Evolutionary conservation across 2,113 vertebrate genomes (phyloP), one percentile per base, ranked within the genome.

Genomic region (Nyctibius bracteatus): DNA sequence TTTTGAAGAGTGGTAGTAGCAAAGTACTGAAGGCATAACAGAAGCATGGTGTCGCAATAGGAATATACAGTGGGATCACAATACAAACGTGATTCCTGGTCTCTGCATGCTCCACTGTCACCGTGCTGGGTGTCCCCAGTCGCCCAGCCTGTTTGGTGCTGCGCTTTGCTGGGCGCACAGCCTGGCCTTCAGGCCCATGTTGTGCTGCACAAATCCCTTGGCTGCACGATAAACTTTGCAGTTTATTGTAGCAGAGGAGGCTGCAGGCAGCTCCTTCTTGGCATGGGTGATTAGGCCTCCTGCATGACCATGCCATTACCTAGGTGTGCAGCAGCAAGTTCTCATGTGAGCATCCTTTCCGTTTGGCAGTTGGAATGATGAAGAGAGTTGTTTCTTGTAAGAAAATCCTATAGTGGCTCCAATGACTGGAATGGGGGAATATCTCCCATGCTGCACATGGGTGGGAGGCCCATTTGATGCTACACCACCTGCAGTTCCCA

Each of bases 221-320:
- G 24, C 57, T 2, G 0, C 37, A 7, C 30, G 74, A 41, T 54
- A 41, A 74, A 35, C 12, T 47, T 52, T 44, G 44, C 44, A 58
- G 33, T 9, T 73, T 1, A 58, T 66, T 59, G 39, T 14, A 25
- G 52, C 10, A 52, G 44, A 58, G 63, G n/a, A 62, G 15, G 14
- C 49, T 43, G 49, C 65, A 63, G 65, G 41, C 72, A 71, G 43
- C 25, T 63, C 18, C 35, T 35, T 78, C 57, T 37, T 28, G 35
- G 22, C 47, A 21, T 18, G 33, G 14, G 46, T n/a, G 12, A 31
- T 55, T 5, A 23, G 61, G 17, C 24, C 23, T 37, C 59, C 44
- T 25, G 46, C 1, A 0, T 16, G 30, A 19, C 75, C 35, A 7
- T 44, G 68, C 61, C 0, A 0, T 43, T 11, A 41, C 14, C 47